These are phyloP conservation scores for Heterochromis multidens DNA, from an alignment of 2,113 vertebrate genomes.

Conservation along the genomic window DNA sequence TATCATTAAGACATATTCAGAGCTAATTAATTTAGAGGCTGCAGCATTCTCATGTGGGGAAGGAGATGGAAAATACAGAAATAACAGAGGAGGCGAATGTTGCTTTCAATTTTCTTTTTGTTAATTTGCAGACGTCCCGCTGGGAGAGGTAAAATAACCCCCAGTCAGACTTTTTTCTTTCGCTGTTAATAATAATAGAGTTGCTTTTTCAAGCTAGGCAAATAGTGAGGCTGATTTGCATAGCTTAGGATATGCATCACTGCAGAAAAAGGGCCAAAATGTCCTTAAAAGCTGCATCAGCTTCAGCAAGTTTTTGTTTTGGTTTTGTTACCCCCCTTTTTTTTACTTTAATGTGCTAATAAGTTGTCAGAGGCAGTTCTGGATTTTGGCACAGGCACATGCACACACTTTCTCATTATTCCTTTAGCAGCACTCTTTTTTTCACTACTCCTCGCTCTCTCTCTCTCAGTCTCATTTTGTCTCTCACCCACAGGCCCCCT, in stretches of 20 bases:
- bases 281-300: slow-evolving; percentile 54
- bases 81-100: slow-evolving; percentile 45
- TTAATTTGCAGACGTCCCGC: slow-evolving; percentile 67
- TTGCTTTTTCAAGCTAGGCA: slow-evolving; percentile 61
- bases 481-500: slow-evolving; percentile 19
- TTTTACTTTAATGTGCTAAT: slow-evolving; percentile 59
- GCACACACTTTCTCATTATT: slow-evolving; percentile 31
- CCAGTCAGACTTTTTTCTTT: slow-evolving; percentile 67
- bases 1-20: slow-evolving; percentile 76
- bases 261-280: slow-evolving; percentile 45
- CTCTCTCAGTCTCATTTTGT: slow-evolving; percentile 11
- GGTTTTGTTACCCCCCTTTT: neutral
- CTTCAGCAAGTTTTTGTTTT: slow-evolving; percentile 38
- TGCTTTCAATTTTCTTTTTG: slow-evolving; percentile 67
- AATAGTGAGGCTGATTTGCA: slow-evolving; percentile 68
- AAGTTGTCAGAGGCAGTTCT: slow-evolving; percentile 41
- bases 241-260: slow-evolving; percentile 50
- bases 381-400: slow-evolving; percentile 16
- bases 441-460: neutral
- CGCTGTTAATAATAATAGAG: slow-evolving; percentile 74
- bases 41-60: slow-evolving; percentile 49
- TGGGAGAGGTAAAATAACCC: slow-evolving; percentile 79
- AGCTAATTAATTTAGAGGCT: slow-evolving; percentile 76
- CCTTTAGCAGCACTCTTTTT: slow-evolving; percentile 24
- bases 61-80: slow-evolving; percentile 50